A percentile compares a stretch with the other conserved stretches of the same genome.
These are phyloP conservation scores for Sthenelais limicola DNA, from an alignment of 2,888 invertebrate genomes.

Conservation along the genomic window DNA sequence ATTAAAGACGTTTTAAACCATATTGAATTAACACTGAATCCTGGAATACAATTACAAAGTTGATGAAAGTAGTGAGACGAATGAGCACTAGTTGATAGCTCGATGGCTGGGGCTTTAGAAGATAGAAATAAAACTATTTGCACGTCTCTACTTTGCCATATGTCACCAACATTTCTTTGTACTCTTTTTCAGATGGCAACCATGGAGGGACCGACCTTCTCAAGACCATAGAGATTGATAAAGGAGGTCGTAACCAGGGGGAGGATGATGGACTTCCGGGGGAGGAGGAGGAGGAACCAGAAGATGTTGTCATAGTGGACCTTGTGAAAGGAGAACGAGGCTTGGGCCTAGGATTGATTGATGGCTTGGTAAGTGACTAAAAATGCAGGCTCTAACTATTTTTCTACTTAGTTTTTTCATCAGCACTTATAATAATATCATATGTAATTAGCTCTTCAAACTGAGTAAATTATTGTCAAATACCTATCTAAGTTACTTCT, in stretches of 20 bases:
- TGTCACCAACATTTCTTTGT: neutral
- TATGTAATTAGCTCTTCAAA: too few species aligned
- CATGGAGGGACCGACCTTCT: neutral
- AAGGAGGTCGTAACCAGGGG: neutral
- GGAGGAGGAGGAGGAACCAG: slow-evolving; percentile 24
- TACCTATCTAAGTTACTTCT: too few species aligned
- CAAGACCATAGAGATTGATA: neutral
- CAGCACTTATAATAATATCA: too few species aligned
- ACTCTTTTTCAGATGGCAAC: neutral
- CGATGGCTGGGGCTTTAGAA: too few species aligned
- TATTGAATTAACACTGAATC: too few species aligned
- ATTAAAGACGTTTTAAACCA: too few species aligned
- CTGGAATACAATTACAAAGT: too few species aligned
- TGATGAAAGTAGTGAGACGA: too few species aligned
- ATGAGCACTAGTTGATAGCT: too few species aligned
- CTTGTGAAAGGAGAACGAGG: slow-evolving; percentile 57
- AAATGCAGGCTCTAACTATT: too few species aligned
- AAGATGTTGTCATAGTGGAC: slow-evolving; percentile 56
- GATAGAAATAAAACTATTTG: neutral
- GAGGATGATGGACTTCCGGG: neutral
- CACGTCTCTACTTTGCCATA: neutral
- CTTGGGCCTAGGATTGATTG: slow-evolving; percentile 66
- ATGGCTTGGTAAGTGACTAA: slow-evolving; percentile 66
- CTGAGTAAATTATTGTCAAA: too few species aligned
- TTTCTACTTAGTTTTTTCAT: too few species aligned